Evolutionary conservation across 1,140 invertebrate genomes (phyloP).

Genomic region (Rhyacophila brunnea): DNA sequence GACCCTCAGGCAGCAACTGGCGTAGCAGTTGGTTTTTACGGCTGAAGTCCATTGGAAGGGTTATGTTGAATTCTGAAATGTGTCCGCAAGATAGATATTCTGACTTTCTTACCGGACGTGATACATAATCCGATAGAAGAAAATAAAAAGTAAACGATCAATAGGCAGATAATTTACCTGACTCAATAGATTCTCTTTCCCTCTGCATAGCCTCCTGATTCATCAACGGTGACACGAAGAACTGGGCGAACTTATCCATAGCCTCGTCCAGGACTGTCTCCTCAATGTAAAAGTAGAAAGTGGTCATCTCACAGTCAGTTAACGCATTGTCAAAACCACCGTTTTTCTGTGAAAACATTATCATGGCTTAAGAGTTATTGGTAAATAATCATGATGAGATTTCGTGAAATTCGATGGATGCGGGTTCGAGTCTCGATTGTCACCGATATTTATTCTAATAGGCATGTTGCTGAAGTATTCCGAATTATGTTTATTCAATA

Average conservation of each 20-base stretch:
- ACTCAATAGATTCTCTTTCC: conserved; percentile 91
- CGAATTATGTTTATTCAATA: too few relatives aligned
- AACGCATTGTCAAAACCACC: conserved; percentile 81
- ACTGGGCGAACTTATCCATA: conserved; percentile 86
- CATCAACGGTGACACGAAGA: conserved; percentile 88
- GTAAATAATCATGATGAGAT: neutral
- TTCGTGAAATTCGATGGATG: too few relatives aligned
- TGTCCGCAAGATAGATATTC: too few relatives aligned
- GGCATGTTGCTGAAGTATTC: too few relatives aligned
- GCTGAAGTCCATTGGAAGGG: conserved; percentile 63
- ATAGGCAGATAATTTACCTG: too few relatives aligned
- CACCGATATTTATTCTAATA: too few relatives aligned
- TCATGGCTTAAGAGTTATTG: too few relatives aligned
- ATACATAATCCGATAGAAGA: too few relatives aligned
- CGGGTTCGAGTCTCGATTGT: too few relatives aligned
- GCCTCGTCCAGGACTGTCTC: conserved; percentile 71
- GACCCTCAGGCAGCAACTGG: conserved; percentile 62
- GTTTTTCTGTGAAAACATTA: conserved; percentile 59
- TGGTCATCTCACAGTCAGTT: conserved; percentile 82
- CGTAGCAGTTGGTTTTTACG: conserved; percentile 74
- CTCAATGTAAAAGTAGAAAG: conserved; percentile 86
- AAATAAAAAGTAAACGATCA: neutral
- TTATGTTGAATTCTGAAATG: conserved; percentile 74
- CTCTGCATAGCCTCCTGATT: conserved; percentile 80
- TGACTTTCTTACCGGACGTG: too few relatives aligned